Evolutionary conservation across 2,797 vertebrate species (phyloP).

Genomic region (Delichon dasypus): DNA sequence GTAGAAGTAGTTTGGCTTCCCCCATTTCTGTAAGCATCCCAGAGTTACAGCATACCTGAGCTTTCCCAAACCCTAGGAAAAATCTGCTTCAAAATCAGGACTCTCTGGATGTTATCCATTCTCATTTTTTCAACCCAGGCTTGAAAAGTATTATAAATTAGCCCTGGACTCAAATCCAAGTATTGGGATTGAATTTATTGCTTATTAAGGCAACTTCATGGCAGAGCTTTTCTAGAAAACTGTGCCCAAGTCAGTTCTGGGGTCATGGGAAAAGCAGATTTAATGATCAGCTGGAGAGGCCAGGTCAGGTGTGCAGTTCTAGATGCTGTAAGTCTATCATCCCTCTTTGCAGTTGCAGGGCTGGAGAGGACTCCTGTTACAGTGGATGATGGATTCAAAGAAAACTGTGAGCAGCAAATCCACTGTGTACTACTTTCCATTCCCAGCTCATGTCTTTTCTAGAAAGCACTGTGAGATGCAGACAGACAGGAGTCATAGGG

Average conservation of each 20-base stretch:
- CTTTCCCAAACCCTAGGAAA: background rate
- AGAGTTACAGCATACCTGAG: background rate
- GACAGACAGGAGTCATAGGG: background rate
- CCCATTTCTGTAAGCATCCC: background rate
- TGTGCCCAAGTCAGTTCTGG: background rate
- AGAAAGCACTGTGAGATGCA: background rate
- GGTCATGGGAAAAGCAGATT: constrained; percentile 40
- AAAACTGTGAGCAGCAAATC: background rate
- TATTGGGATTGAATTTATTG: constrained; percentile 18
- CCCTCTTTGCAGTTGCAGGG: background rate
- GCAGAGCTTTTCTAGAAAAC: background rate
- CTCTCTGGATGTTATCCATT: background rate
- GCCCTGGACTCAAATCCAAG: background rate
- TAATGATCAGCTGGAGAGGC: constrained; percentile 2
- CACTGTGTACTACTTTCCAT: background rate
- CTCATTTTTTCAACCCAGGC: background rate
- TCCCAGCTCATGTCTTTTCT: background rate
- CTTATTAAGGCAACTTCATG: constrained; percentile 9
- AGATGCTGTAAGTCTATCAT: background rate
- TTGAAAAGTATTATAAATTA: background rate
- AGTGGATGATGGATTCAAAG: background rate
- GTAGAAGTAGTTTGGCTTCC: background rate
- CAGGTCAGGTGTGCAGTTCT: constrained; percentile 1
- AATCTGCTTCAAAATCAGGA: background rate
- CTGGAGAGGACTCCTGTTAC: background rate